Evolutionary conservation across 2,113 vertebrate species (phyloP).

Genomic region (Silurus meridionalis): DNA sequence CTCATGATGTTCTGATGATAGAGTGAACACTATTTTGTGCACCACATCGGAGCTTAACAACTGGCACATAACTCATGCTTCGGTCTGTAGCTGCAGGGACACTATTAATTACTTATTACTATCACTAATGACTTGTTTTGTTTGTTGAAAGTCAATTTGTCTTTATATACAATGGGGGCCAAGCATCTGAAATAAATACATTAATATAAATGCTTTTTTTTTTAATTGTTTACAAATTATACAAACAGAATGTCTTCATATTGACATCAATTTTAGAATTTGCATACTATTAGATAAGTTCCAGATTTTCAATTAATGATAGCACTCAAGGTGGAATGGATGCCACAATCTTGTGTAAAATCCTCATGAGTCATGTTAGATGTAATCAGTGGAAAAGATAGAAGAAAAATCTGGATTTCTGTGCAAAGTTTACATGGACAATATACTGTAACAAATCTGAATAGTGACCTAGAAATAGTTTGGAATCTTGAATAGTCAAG

Average conservation of each 20-base stretch:
- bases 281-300: not conserved
- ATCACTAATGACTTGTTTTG: not conserved
- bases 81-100: not conserved
- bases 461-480: not conserved
- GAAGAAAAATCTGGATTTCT: not conserved
- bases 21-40: not conserved
- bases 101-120: not conserved
- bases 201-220: not conserved
- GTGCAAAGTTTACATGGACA: not conserved
- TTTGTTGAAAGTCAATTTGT: too few relatives aligned
- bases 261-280: not conserved
- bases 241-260: not conserved
- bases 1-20: too few relatives aligned
- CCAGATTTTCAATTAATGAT: not conserved
- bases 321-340: not conserved
- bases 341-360: not conserved
- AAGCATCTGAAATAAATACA: not conserved
- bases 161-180: too few relatives aligned
- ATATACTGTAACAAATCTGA: not conserved
- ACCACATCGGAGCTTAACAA: not conserved
- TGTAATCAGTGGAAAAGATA: not conserved
- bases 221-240: not conserved
- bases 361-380: not conserved
- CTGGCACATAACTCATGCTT: not conserved
- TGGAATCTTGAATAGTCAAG: not conserved